These are phyloP conservation scores for Oryctolagus cuniculus DNA, from an alignment of 2,113 vertebrate species.

Conservation along the genomic window mOryCun1.1 NC_091436.1:167419501-167420000, in stretches of 20 bases:
- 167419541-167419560: neutral
- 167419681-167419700: neutral
- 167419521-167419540: neutral
- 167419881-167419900: neutral
- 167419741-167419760: neutral
- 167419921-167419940: too few species aligned
- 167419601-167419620: constrained; percentile 65
- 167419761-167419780: neutral
- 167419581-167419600: constrained; percentile 41
- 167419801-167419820: neutral
- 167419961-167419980: too few species aligned
- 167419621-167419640: neutral
- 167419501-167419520: neutral
- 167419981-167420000: too few species aligned
- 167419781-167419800: neutral
- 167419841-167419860: neutral
- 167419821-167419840: neutral
- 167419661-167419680: neutral
- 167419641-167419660: neutral
- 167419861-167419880: neutral
- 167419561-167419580: constrained; percentile 30
- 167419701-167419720: neutral
- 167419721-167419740: neutral
- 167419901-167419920: neutral
- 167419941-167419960: too few species aligned